phyloP scores from a whole-genome alignment of 2,888 invertebrate genomes.

The Blastobasis lacticolella region DNA sequence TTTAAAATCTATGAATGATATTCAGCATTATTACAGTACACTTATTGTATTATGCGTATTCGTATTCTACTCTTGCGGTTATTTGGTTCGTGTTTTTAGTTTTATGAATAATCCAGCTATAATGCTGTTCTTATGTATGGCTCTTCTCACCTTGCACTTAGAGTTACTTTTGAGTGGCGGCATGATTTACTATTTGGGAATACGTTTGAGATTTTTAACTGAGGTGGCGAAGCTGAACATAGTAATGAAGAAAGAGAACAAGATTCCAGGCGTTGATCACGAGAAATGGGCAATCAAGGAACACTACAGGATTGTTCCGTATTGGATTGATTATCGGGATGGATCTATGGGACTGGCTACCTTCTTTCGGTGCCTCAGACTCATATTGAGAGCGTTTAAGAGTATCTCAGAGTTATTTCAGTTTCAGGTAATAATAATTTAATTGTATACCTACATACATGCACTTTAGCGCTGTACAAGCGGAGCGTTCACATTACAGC shows the following conservation, averaged over 20 bases:
- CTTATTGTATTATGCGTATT: conserved; percentile 10
- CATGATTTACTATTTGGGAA: conserved; percentile 22
- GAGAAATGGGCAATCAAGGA: not conserved
- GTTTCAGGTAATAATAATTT: conserved; percentile 23
- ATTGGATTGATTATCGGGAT: not conserved
- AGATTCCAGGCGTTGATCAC: not conserved
- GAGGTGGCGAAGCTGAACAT: conserved; percentile 16
- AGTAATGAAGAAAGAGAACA: not conserved
- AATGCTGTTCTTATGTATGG: conserved; percentile 15
- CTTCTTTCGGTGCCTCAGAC: conserved; percentile 19
- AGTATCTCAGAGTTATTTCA: conserved; percentile 20
- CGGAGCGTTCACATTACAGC: too few species aligned
- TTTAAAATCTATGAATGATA: conserved; percentile 13
- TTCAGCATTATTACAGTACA: conserved; percentile 16
- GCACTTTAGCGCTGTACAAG: too few species aligned
- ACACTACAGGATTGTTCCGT: not conserved
- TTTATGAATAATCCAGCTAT: conserved; percentile 15
- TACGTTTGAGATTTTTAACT: conserved; percentile 23
- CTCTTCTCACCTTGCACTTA: conserved; percentile 15
- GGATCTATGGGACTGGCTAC: conserved; percentile 3
- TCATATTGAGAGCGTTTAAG: conserved; percentile 23
- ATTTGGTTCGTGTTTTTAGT: conserved; percentile 8
- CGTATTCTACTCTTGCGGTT: conserved; percentile 16
- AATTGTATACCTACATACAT: too few species aligned
- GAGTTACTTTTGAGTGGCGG: conserved; percentile 20